phyloP scores from a whole-genome alignment of 92 coral and sea anemone genomes.

The Chrysogorgia sp. region DNA sequence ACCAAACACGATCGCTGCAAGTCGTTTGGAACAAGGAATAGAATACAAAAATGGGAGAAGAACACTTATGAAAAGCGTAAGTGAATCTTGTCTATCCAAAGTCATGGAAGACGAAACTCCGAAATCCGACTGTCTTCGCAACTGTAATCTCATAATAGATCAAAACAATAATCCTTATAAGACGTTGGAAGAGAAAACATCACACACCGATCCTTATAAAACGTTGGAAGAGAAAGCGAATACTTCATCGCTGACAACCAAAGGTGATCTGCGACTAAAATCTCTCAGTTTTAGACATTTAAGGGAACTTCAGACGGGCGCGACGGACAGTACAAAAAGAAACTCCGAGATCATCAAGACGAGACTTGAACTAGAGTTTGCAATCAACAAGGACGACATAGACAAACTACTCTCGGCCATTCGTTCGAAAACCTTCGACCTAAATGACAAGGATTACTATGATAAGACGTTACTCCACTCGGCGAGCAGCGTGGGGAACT shows the following conservation, averaged over 20 bases:
- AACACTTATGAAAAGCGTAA: not conserved
- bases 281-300: not conserved
- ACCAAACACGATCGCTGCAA: not conserved
- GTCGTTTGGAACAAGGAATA: not conserved
- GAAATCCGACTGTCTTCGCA: no score
- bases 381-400: slow-evolving; percentile 20
- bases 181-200: no score
- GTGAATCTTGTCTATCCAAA: not conserved
- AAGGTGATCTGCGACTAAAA: no score
- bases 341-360: slow-evolving; percentile 6
- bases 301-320: not conserved
- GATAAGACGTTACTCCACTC: slow-evolving; percentile 85
- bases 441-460: slow-evolving; percentile 73
- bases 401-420: not conserved
- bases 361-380: slow-evolving; percentile 24
- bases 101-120: no score
- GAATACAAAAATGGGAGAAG: not conserved
- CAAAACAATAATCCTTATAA: no score
- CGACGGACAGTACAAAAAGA: not conserved
- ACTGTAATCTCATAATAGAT: no score
- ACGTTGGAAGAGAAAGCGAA: no score
- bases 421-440: slow-evolving; percentile 68
- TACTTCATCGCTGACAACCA: no score
- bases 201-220: no score
- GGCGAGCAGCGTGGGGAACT: slow-evolving; percentile 88